These are phyloP conservation scores for Spondyliosoma cantharus DNA, from an alignment of 2,797 vertebrate genomes.

Conservation along the genomic window DNA sequence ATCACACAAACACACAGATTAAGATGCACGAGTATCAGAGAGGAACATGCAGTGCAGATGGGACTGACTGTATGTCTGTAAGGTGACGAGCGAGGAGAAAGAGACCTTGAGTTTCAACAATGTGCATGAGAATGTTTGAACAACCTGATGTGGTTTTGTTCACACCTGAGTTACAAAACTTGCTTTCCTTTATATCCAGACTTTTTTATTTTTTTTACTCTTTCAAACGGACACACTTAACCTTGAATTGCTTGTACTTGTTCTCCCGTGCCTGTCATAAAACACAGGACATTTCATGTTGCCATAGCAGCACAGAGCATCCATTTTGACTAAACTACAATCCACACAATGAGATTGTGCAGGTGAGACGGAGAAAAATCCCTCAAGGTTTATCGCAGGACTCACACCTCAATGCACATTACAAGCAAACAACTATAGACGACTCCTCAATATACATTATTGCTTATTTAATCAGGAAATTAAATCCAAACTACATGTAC, in stretches of 20 bases:
- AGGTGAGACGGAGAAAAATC: not conserved
- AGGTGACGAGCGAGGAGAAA: not conserved
- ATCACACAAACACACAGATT: not conserved
- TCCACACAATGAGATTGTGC: not conserved
- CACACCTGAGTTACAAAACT: not conserved
- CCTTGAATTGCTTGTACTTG: not conserved
- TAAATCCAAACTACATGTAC: not conserved
- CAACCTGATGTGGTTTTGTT: not conserved
- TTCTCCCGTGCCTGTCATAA: not conserved
- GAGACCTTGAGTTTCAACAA: not conserved
- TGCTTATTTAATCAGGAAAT: conserved; percentile 3
- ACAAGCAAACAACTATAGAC: no score
- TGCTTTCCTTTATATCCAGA: not conserved
- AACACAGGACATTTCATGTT: not conserved
- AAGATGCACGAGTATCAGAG: not conserved
- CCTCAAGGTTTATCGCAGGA: no score
- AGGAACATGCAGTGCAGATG: not conserved
- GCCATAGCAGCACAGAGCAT: not conserved
- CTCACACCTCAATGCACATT: no score
- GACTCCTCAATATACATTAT: not conserved
- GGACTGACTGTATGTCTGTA: not conserved
- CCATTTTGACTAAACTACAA: not conserved
- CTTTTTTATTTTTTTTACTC: not conserved
- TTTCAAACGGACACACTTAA: not conserved
- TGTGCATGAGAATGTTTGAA: not conserved